These are phyloP conservation scores for Balanococcus diminutus DNA, from an alignment of 2,888 invertebrate genomes.

Conservation along the genomic window DNA sequence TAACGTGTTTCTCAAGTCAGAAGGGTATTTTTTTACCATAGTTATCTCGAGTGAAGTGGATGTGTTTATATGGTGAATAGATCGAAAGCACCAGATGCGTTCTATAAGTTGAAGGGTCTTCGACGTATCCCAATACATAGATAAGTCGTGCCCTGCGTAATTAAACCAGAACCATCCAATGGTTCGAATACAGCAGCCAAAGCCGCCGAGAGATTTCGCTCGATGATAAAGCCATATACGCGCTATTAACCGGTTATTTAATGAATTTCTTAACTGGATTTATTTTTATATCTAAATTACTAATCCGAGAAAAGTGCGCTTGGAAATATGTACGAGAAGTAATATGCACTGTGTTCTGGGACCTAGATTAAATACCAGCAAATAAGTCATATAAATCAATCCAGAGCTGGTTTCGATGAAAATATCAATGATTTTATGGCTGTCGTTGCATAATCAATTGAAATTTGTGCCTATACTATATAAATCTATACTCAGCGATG, in stretches of 20 bases:
- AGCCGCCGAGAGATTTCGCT: background rate
- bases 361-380: too few species aligned
- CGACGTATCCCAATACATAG: background rate
- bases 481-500: too few species aligned
- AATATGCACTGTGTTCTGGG: too few species aligned
- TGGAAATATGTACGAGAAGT: background rate
- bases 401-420: background rate
- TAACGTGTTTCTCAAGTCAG: background rate
- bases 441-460: too few species aligned
- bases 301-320: background rate
- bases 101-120: too few species aligned
- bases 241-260: conserved; percentile 22
- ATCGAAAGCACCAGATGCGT: background rate
- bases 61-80: background rate
- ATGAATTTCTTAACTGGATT: conserved; percentile 3
- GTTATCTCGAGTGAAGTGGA: background rate
- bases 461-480: too few species aligned
- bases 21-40: background rate
- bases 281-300: conserved; percentile 37
- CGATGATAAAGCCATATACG: background rate
- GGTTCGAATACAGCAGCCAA: background rate
- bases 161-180: background rate
- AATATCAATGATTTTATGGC: background rate
- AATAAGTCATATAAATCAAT: background rate
- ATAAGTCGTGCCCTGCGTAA: background rate